Base-by-base conservation (phyloP, 2,888 invertebrate species). In the Notocelia uddmanniana region DNA sequence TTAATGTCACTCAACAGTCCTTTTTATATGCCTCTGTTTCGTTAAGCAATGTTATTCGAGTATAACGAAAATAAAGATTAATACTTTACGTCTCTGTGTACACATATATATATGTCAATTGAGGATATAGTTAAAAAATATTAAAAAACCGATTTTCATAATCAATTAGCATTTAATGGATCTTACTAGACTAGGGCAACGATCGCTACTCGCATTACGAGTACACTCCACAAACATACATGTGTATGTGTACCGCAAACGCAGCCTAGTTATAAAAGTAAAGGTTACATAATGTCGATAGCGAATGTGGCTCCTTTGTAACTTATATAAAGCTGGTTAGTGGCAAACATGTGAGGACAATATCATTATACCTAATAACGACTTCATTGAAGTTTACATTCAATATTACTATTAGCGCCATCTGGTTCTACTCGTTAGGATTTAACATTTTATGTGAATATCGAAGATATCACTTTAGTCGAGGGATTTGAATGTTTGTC, bases 41-140 rank as follows among this genome's bases (percentile, higher is more conserved):
- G 15, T 41, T 15, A 15, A 41, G 5, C n/a, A 41, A 41, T 45
- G 45, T 45, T 45, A n/a, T 6, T n/a, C n/a, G 13, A 45, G n/a
- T 45, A 45, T 45, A 15, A n/a, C 1, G 45, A 1, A n/a, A 41
- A 41, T 15, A 11, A 41, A n/a, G 3, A 1, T 1, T 45, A n/a
- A n/a, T 8, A n/a, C 45, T 45, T 45, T 45, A 8, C 8, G 45
- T 45, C 6, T n/a, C 8, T 45, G n/a, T n/a, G n/a, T n/a, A n/a
- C n/a, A n/a, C n/a, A n/a, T n/a, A 45, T 45, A 73, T 78, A 76
- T 77, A 75, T 79, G 78, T 6, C 83, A 81, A 76, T 78, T 79
- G 71, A 68, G 72, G 69, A 67, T 68, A 71, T 41, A 60, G 13
- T 50, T 18, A 5, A 6, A n/a, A 19, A 15, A 5, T 41, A 18